Percentiles rank a stretch among this genome's conserved stretches.
Conservation (phyloP, 2,888 invertebrate genomes). For the Daptonema setosum region DNA sequence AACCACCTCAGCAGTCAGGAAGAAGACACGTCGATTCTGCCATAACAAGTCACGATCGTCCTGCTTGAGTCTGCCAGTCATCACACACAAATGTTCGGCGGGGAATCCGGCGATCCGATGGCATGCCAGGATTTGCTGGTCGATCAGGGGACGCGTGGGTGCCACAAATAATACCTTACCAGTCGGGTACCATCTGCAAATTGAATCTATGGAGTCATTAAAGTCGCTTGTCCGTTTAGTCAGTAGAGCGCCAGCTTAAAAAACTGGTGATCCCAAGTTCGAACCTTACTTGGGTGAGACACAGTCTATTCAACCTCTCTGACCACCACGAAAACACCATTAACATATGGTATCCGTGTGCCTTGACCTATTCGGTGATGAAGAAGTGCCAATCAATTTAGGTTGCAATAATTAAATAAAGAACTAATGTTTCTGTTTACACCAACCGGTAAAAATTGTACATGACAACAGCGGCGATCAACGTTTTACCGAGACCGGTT, state of each 20-base stretch:
- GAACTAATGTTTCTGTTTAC: neutral
- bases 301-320: too few species aligned
- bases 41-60: slow-evolving; percentile 48
- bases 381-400: neutral
- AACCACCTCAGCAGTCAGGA: slow-evolving; percentile 52
- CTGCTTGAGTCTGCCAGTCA: slow-evolving; percentile 49
- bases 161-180: slow-evolving; percentile 75
- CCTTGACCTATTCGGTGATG: too few species aligned
- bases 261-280: too few species aligned
- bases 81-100: slow-evolving; percentile 52
- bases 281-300: too few species aligned
- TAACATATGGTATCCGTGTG: too few species aligned
- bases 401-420: neutral
- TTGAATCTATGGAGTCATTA: too few species aligned
- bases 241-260: too few species aligned
- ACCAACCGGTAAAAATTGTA: slow-evolving; percentile 54
- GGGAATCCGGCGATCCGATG: slow-evolving; percentile 50
- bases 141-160: slow-evolving; percentile 71
- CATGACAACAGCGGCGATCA: slow-evolving; percentile 89
- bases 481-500: slow-evolving; percentile 77
- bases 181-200: slow-evolving; percentile 53
- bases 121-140: slow-evolving; percentile 80
- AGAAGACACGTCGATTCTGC: slow-evolving; percentile 65
- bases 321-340: too few species aligned
- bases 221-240: too few species aligned